Evolutionary conservation across 2,888 invertebrate genomes (phyloP), one percentile per base, ranked within the genome.

Genomic region (Drosophila aldrichi): DNA sequence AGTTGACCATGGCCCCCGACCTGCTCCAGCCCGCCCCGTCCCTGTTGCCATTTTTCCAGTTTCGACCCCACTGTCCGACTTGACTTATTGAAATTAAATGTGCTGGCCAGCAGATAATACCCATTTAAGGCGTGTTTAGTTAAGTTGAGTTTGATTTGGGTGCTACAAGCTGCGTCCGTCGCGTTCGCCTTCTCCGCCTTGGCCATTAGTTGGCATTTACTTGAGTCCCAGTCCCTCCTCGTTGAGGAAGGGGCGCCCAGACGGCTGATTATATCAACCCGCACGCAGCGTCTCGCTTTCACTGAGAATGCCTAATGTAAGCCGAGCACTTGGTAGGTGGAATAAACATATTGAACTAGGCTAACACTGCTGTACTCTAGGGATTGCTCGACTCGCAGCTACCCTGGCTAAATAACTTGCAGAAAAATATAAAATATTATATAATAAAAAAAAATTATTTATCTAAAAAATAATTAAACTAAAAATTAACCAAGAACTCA

Each of bases 61-160:
- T 34, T 25, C 73, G 54, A 52, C 52, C 54, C 52, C 20, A 36
- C 59, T 34, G 55, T 38, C 32, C 32, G 43, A 60, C 54, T 67
- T 79, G 68, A 78, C 83, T 84, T 87, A 84, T 87, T 84, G 84
- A 84, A 84, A 84, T 84, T 84, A 84, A 87, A 84, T 84, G 84
- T 84, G 73, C 77, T 69, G 80, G 84, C 80, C 82, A 76, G 84
- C 74, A 84, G 84, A 87, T 84, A 84, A 84, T 84, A 80, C 87
- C 84, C 87, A 82, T 84, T 84, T 84, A 84, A 84, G 84, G 84
- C 84, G 77, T 84, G 84, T 84, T 84, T 80, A 78, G 84, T 78
- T 84, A 84, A 84, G 70, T 87, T 76, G 84, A 80, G 84, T 87
- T 87, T 84, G 84, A 87, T 84, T 84, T 82, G 84, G 84, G 87